These are phyloP conservation scores for Tangachromis dhanisi DNA, from an alignment of 2,113 vertebrate species.

Conservation along the genomic window DNA sequence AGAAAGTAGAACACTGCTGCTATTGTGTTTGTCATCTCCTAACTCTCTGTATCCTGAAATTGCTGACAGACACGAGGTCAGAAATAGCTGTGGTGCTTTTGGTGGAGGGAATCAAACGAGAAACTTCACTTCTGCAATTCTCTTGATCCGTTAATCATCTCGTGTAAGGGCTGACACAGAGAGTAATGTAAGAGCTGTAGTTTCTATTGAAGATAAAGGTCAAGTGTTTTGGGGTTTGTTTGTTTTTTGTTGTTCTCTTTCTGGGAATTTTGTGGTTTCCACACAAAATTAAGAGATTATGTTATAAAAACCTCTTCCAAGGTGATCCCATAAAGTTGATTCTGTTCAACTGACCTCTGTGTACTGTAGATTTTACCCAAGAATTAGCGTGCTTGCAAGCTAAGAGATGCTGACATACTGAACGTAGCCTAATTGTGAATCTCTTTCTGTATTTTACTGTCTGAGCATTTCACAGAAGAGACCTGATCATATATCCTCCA, in stretches of 20 bases:
- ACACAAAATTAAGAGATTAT: neutral
- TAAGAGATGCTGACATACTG: neutral
- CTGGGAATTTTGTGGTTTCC: neutral
- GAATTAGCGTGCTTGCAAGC: fast-evolving
- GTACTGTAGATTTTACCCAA: neutral
- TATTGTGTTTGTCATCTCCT: constrained; percentile 46
- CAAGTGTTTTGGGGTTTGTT: neutral
- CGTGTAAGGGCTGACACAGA: neutral
- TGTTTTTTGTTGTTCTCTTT: neutral
- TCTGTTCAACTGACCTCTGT: neutral
- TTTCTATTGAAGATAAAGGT: neutral
- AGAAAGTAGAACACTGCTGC: constrained; percentile 44
- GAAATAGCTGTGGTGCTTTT: neutral
- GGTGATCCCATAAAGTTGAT: neutral
- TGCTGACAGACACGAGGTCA: constrained; percentile 11
- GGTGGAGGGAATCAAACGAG: neutral
- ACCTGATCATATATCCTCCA: neutral
- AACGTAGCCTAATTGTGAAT: neutral
- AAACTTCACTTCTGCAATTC: neutral
- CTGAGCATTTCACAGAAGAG: neutral
- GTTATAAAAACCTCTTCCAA: neutral
- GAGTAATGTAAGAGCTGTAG: neutral
- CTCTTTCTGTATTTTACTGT: neutral
- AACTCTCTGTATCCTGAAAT: constrained; percentile 25
- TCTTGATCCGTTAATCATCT: neutral